These are phyloP conservation scores for Cheilosia impressa DNA, from an alignment of 2,888 invertebrate species.

Conservation along the genomic window DNA sequence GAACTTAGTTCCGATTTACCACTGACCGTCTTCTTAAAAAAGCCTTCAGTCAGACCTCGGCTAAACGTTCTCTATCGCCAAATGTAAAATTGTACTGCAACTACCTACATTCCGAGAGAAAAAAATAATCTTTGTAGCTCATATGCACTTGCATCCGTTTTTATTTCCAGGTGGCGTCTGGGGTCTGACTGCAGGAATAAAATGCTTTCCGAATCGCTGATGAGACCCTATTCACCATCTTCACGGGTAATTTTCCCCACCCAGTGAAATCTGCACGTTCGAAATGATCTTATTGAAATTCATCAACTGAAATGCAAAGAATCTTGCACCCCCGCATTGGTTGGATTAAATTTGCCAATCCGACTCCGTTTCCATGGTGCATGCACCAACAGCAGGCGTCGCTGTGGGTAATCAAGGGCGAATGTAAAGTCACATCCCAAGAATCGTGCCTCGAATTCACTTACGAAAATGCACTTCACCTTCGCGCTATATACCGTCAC, in stretches of 20 bases:
- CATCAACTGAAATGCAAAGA: constrained; percentile 31
- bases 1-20: too few species aligned
- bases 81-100: too few species aligned
- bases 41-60: too few species aligned
- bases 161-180: neutral
- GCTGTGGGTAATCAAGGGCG: constrained; percentile 52
- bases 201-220: constrained; percentile 3
- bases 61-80: too few species aligned
- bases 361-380: constrained; percentile 22
- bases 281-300: constrained; percentile 41
- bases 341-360: constrained; percentile 15
- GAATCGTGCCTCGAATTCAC: constrained; percentile 54
- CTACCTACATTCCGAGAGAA: too few species aligned
- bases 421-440: constrained; percentile 57
- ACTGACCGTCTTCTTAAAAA: too few species aligned
- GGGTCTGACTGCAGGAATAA: neutral
- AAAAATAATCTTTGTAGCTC: neutral
- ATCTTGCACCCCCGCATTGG: constrained; percentile 6
- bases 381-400: constrained; percentile 14
- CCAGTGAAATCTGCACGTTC: neutral
- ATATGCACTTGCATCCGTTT: neutral
- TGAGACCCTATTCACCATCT: neutral
- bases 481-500: neutral
- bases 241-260: neutral
- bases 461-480: constrained; percentile 26